A percentile compares a stretch with the other conserved stretches of the same genome.
phyloP scores from a whole-genome alignment of 2,888 invertebrate genomes.

The Zhuqinia jingwanae region DNA sequence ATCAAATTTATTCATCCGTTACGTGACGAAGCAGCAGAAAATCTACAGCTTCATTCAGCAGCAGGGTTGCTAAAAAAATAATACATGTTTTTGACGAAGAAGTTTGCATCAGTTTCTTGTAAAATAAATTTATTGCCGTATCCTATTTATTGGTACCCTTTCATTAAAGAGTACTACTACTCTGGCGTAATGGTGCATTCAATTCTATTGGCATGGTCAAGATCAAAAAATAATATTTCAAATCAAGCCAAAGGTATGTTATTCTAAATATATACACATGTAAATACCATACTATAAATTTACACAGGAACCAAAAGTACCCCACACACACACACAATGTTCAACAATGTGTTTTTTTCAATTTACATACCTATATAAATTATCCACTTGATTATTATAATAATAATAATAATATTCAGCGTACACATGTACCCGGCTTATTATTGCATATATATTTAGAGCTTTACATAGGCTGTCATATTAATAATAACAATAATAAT shows the following conservation, averaged over 20 bases:
- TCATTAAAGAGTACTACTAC: background rate
- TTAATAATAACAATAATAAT: background rate
- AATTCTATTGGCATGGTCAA: constrained; percentile 55
- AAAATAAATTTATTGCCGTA: constrained; percentile 16
- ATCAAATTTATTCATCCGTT: constrained; percentile 58
- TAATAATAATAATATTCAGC: no score
- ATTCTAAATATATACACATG: constrained; percentile 1
- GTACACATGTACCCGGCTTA: background rate
- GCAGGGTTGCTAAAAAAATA: no score
- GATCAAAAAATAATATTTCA: constrained; percentile 1
- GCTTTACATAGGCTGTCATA: constrained; percentile 7
- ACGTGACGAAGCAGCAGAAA: background rate
- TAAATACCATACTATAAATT: background rate
- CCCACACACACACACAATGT: background rate
- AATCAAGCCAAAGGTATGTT: no score
- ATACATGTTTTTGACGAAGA: no score
- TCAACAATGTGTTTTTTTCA: no score
- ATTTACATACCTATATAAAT: background rate
- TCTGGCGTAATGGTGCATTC: background rate
- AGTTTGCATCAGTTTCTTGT: no score
- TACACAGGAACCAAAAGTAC: constrained; percentile 1
- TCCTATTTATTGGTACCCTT: constrained; percentile 37
- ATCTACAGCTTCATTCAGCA: no score
- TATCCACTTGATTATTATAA: background rate
- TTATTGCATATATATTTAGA: background rate